A percentile compares a stretch with the other conserved stretches of the same genome.
Conservation (phyloP, 2,888 invertebrate genomes). For the Cataglyphis altisquamis region DNA sequence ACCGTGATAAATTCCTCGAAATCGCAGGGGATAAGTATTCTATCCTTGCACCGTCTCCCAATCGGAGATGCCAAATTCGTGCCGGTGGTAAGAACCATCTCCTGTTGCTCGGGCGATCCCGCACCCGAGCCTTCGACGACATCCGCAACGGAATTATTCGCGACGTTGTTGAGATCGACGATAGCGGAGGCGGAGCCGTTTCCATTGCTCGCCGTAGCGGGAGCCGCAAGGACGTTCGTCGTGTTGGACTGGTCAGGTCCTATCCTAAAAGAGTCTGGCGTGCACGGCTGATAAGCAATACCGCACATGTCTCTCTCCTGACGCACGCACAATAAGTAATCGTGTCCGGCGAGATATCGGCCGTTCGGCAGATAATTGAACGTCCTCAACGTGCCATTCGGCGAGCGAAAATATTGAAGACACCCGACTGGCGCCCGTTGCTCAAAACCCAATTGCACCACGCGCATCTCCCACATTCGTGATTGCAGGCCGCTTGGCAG, state of each 20-base stretch:
- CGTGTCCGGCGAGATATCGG: slow-evolving; percentile 92
- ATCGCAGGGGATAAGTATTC: slow-evolving; percentile 93
- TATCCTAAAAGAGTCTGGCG: slow-evolving; percentile 92
- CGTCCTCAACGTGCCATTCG: slow-evolving; percentile 90
- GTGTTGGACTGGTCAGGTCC: slow-evolving; percentile 85
- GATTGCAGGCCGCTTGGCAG: slow-evolving; percentile 89
- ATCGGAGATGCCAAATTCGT: slow-evolving; percentile 80
- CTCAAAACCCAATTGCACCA: slow-evolving; percentile 92
- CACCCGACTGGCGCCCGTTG: slow-evolving; percentile 93
- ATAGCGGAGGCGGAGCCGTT: slow-evolving; percentile 39
- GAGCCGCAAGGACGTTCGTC: slow-evolving; percentile 21
- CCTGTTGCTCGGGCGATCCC: slow-evolving; percentile 79
- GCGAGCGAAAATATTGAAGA: slow-evolving; percentile 90
- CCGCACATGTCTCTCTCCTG: slow-evolving; percentile 91
- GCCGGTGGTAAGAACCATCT: neutral
- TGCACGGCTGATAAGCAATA: slow-evolving; percentile 92
- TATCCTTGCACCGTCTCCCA: slow-evolving; percentile 89
- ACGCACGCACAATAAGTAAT: slow-evolving; percentile 92
- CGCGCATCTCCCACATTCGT: slow-evolving; percentile 92
- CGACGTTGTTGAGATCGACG: slow-evolving; percentile 3
- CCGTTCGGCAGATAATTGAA: slow-evolving; percentile 95
- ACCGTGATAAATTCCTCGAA: slow-evolving; percentile 93
- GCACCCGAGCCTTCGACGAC: slow-evolving; percentile 83
- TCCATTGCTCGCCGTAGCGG: neutral
- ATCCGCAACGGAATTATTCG: slow-evolving; percentile 58